Conservation (phyloP, 2,113 vertebrate genomes). For the Python bivittatus region DNA sequence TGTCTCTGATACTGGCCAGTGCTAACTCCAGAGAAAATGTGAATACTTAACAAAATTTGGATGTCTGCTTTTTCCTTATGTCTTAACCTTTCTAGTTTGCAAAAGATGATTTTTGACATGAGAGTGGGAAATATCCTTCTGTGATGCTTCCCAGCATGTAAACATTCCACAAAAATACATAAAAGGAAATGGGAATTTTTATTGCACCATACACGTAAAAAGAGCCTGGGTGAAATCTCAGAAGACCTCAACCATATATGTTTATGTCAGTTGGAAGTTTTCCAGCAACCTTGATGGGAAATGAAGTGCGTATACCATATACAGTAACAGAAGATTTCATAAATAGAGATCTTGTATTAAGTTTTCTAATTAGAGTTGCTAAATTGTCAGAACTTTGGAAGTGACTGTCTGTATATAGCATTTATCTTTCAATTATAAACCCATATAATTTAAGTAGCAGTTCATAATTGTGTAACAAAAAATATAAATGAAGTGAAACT, state of each 20-base stretch:
- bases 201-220: background rate
- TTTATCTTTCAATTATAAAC: background rate
- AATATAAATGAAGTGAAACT: background rate
- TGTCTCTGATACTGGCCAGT: background rate
- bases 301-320: background rate
- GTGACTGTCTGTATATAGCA: background rate
- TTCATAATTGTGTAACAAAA: background rate
- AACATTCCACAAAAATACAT: fast-evolving
- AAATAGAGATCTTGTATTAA: background rate
- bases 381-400: background rate
- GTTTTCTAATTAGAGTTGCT: background rate
- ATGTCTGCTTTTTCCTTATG: background rate
- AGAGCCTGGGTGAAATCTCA: background rate
- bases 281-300: background rate
- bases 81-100: background rate
- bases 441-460: background rate
- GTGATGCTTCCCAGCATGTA: background rate
- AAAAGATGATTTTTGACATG: background rate
- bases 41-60: background rate
- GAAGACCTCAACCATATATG: background rate
- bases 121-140: background rate
- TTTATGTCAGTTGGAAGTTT: fast-evolving
- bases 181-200: background rate
- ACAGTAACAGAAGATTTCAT: background rate
- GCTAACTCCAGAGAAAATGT: background rate